Evolutionary conservation across 2,113 vertebrate genomes (phyloP), one percentile per base, ranked within the genome.

Genomic region (Oreochromis aureus): DNA sequence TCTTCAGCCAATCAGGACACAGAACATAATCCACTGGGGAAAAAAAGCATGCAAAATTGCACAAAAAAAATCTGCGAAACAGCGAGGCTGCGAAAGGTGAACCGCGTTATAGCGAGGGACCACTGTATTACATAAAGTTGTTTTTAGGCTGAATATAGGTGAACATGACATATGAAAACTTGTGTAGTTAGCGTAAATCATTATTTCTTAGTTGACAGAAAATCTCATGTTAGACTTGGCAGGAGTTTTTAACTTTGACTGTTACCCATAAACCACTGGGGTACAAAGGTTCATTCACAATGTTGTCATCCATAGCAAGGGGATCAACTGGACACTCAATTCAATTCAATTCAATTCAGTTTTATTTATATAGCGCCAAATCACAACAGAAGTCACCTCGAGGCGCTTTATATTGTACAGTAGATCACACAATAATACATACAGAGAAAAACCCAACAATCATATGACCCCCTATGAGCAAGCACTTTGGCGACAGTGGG

Each of bases 81-180:
- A n/a, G n/a, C n/a, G n/a, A n/a, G n/a, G n/a, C n/a, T 61, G 58
- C 0, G 16, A 61, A 61, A 0, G 30, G 30, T 61, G 30, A 18
- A 6, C 16, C 3, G 9, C 3, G 1, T 61, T 61, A 61, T 34
- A 6, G 30, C 16, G 2, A 61, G 58, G 58, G 0, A 61, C 0
- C 58, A 1, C n/a, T 27, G n/a, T 24, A 16, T 71, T 44, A 71
- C 63, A 71, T 44, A 44, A 71, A 24, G 63, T 69, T 22, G 34
- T 69, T 69, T 69, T 41, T 22, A 69, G n/a, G 36, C 36, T 71
- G 63, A 24, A 71, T 41, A 22, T 71, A 22, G 63, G 10, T 71
- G 34, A 71, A 71, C 7, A 0, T 71, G 36, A 1, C 34, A 69
- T 66, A 5, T 71, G 1, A 41, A 22, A 41, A 69, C 7, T 0